phyloP scores from a whole-genome alignment of 2,113 vertebrate genomes.

The Mungos mungo region DNA sequence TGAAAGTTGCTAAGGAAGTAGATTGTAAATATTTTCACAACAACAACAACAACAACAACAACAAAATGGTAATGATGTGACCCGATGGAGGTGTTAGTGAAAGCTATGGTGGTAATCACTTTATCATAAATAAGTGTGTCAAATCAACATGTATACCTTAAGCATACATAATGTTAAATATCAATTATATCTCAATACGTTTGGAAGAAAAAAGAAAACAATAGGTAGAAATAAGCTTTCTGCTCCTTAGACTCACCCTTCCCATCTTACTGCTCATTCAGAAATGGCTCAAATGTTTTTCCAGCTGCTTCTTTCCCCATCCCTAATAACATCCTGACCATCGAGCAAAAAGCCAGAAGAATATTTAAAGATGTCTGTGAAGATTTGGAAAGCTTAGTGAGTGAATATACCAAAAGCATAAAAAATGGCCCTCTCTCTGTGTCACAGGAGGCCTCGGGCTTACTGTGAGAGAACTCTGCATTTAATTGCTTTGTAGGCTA shows the following conservation, averaged over 20 bases:
- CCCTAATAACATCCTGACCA: neutral
- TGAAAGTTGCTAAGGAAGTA: slow-evolving; percentile 11
- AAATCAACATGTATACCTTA: neutral
- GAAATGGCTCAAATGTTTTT: slow-evolving; percentile 19
- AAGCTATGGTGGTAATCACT: neutral
- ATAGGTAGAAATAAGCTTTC: neutral
- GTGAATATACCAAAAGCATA: neutral
- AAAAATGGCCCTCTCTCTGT: neutral
- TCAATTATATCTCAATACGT: neutral
- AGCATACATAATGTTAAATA: neutral
- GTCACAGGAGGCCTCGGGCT: slow-evolving; percentile 37
- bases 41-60: neutral
- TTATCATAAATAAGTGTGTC: neutral
- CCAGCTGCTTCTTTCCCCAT: neutral
- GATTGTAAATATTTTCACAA: neutral
- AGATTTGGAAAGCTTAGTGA: neutral
- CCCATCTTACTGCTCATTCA: neutral
- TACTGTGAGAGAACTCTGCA: neutral
- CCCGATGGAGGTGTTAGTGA: neutral
- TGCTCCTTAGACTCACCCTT: neutral
- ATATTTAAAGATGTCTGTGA: slow-evolving; percentile 29
- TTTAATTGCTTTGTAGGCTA: slow-evolving; percentile 42
- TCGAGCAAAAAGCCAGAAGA: neutral
- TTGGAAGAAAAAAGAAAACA: neutral
- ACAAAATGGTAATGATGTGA: neutral